Conservation (phyloP, 2,888 invertebrate species). For the Lasiommata megera region DNA sequence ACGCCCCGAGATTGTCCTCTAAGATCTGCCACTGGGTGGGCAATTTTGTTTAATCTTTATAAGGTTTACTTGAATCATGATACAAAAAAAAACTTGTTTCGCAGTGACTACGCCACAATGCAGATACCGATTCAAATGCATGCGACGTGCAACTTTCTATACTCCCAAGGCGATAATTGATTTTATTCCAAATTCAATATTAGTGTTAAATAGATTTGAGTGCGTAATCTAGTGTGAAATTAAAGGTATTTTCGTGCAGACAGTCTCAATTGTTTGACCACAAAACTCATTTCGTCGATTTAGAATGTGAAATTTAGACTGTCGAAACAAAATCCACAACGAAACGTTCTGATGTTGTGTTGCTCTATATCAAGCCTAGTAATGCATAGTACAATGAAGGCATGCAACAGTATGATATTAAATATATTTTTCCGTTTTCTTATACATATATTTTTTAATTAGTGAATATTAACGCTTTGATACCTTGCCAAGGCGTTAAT, state of each 20-base stretch:
- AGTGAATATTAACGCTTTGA: too few species aligned
- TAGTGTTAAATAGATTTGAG: constrained; percentile 39
- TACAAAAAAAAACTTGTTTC: background rate
- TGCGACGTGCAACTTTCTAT: constrained; percentile 19
- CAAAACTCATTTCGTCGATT: constrained; percentile 71
- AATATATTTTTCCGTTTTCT: too few species aligned
- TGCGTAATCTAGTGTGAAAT: constrained; percentile 72
- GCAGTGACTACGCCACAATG: too few species aligned
- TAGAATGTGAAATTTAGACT: constrained; percentile 59
- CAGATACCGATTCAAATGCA: constrained; percentile 8
- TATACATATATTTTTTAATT: too few species aligned
- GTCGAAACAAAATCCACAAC: constrained; percentile 40
- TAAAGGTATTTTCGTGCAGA: constrained; percentile 53
- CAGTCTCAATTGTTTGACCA: constrained; percentile 68
- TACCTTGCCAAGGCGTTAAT: too few species aligned
- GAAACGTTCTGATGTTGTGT: constrained; percentile 33
- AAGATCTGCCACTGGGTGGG: constrained; percentile 16
- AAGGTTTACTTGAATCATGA: background rate
- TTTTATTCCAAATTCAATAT: constrained; percentile 43
- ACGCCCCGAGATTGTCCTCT: constrained; percentile 20
- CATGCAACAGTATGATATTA: too few species aligned
- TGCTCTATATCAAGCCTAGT: constrained; percentile 34
- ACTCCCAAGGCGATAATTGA: constrained; percentile 34
- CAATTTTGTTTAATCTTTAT: constrained; percentile 17
- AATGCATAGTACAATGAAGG: constrained; percentile 21